Conservation (phyloP, 1,140 invertebrate species). For the Drosophila mauritiana region DNA sequence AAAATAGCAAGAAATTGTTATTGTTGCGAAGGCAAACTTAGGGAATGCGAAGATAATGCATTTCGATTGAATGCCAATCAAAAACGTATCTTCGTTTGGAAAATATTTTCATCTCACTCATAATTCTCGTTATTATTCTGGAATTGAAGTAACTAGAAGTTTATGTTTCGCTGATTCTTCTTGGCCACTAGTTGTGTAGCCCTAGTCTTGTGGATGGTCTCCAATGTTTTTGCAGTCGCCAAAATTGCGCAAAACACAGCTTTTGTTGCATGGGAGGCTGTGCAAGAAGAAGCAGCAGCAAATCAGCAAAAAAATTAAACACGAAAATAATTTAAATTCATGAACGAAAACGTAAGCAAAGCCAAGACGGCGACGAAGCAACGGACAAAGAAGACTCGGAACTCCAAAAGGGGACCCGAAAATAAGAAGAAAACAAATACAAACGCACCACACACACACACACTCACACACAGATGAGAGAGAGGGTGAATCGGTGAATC, state of each 20-base stretch:
- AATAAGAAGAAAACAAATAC: conserved; percentile 30
- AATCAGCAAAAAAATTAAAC: conserved; percentile 57
- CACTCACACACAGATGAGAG: conserved; percentile 40
- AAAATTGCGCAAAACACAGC: conserved; percentile 54
- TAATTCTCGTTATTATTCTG: too few relatives aligned
- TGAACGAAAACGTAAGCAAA: conserved; percentile 73
- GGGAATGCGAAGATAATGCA: not conserved
- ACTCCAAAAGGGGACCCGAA: conserved; percentile 41
- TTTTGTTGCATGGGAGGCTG: conserved; percentile 40
- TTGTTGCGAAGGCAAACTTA: not conserved
- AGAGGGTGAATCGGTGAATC: conserved; percentile 20
- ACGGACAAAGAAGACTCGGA: conserved; percentile 50
- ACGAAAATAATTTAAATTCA: conserved; percentile 75
- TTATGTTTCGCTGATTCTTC: not conserved
- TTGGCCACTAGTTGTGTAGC: not conserved
- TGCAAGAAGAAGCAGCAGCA: conserved; percentile 37
- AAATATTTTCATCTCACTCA: too few relatives aligned
- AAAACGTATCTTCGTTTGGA: too few relatives aligned
- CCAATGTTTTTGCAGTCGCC: conserved; percentile 14
- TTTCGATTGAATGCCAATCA: too few relatives aligned
- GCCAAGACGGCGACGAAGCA: conserved; percentile 58
- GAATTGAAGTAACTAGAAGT: too few relatives aligned
- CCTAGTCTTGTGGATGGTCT: not conserved
- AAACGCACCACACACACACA: conserved; percentile 39
- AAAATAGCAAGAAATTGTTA: not conserved